Conservation (phyloP, 92 coral and sea anemone genomes). For the Palythoa heliodiscus region DNA sequence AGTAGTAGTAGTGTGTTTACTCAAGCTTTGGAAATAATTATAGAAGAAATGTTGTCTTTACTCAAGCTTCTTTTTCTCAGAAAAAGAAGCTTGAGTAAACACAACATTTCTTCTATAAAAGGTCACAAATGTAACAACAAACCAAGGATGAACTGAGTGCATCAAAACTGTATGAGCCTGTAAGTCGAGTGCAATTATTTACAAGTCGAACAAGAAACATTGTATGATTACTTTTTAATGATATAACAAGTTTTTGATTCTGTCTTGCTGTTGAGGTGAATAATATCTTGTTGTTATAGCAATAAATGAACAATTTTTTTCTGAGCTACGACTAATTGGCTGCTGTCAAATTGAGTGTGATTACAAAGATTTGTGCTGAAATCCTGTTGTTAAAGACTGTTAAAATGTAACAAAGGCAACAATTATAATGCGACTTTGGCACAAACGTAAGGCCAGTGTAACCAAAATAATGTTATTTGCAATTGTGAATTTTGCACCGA, state of each 20-base stretch:
- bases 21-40: no score
- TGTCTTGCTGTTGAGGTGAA: background rate
- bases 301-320: background rate
- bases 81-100: no score
- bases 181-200: background rate
- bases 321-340: background rate
- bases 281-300: background rate
- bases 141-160: background rate
- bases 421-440: background rate
- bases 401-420: background rate
- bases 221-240: no score
- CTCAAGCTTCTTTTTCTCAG: no score
- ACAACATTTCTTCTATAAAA: no score
- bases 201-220: background rate
- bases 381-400: background rate
- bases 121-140: no score
- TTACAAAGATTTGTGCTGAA: background rate
- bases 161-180: background rate
- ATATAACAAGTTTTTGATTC: background rate
- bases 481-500: background rate
- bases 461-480: background rate
- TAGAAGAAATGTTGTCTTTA: no score
- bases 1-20: no score
- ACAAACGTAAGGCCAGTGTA: background rate
- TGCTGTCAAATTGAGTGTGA: background rate